A percentile compares a stretch with the other conserved stretches of the same genome.
phyloP scores from a whole-genome alignment of 2,888 invertebrate species.

The Drosophila fungiperda region DNA sequence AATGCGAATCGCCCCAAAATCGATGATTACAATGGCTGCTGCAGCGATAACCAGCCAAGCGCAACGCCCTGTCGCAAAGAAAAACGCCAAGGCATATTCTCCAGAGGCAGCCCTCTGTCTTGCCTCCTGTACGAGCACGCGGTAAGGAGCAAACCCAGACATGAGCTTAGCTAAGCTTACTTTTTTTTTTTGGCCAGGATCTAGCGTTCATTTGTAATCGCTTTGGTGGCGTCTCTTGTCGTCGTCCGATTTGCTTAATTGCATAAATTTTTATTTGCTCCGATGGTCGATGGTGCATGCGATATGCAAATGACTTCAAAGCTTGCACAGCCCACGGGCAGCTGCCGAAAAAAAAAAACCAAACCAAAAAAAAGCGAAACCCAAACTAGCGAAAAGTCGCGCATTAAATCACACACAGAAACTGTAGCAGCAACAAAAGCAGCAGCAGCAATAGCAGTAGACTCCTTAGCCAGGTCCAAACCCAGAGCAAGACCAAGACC shows the following conservation, averaged over 20 bases:
- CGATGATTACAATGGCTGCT: conserved; percentile 37
- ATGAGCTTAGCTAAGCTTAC: background rate
- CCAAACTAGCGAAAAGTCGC: conserved; percentile 58
- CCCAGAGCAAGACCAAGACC: conserved; percentile 21
- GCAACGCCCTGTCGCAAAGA: conserved; percentile 59
- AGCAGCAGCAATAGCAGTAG: conserved; percentile 53
- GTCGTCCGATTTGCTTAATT: conserved; percentile 78
- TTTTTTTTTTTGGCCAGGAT: conserved; percentile 37
- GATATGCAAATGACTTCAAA: conserved; percentile 70
- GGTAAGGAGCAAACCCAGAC: conserved; percentile 19
- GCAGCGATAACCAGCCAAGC: conserved; percentile 66
- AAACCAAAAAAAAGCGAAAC: conserved; percentile 7
- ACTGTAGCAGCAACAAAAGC: conserved; percentile 60
- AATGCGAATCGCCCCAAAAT: conserved; percentile 21
- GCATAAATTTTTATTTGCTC: conserved; percentile 81
- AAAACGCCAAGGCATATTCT: conserved; percentile 6
- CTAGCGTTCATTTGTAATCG: conserved; percentile 54
- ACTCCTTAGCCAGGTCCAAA: conserved; percentile 9
- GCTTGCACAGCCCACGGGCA: conserved; percentile 40
- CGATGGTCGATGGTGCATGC: conserved; percentile 70
- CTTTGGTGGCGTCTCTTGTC: conserved; percentile 33
- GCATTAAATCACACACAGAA: conserved; percentile 78
- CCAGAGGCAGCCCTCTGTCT: conserved; percentile 5
- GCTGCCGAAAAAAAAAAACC: conserved; percentile 46
- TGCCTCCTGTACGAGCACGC: conserved; percentile 4